phyloP scores from a whole-genome alignment of 1,140 invertebrate species.

The Bombus terrestris region DNA sequence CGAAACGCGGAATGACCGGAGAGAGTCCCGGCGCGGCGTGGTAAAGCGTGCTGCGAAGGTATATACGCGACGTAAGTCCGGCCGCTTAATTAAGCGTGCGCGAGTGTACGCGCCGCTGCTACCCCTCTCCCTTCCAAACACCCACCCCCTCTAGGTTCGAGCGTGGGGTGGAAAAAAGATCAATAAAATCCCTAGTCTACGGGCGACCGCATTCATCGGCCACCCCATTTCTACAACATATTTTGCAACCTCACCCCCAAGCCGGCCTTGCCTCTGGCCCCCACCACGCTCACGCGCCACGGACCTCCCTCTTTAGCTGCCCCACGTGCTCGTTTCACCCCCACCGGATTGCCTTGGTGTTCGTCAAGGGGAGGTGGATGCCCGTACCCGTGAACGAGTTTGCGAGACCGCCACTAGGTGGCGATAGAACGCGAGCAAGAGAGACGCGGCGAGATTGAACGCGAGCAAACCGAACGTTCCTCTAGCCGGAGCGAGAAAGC shows the following conservation, averaged over 20 bases:
- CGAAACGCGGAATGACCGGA: not conserved
- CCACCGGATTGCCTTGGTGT: slow-evolving; percentile 13
- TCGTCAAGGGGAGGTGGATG: slow-evolving; percentile 35
- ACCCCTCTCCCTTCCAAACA: too few relatives aligned
- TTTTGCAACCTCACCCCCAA: slow-evolving; percentile 75
- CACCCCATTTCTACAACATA: slow-evolving; percentile 80
- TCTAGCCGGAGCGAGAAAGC: slow-evolving; percentile 3
- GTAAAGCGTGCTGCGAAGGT: slow-evolving; percentile 18
- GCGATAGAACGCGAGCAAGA: slow-evolving; percentile 60
- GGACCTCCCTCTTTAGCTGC: slow-evolving; percentile 38
- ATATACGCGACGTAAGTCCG: slow-evolving; percentile 52
- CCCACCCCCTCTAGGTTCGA: not conserved
- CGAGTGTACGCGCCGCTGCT: slow-evolving; percentile 34
- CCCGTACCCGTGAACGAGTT: slow-evolving; percentile 55
- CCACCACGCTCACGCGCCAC: slow-evolving; percentile 31
- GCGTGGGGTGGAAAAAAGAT: slow-evolving; percentile 76
- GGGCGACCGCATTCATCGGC: slow-evolving; percentile 78
- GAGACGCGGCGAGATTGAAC: slow-evolving; percentile 36
- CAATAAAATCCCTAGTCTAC: slow-evolving; percentile 81
- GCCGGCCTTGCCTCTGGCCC: slow-evolving; percentile 34
- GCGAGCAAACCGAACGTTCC: slow-evolving; percentile 1
- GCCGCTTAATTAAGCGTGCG: slow-evolving; percentile 68
- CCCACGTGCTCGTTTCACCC: slow-evolving; percentile 62
- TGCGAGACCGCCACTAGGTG: slow-evolving; percentile 68
- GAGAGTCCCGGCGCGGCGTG: not conserved